Percentiles rank a stretch among this genome's conserved stretches.
Conservation (phyloP, 2,797 vertebrate genomes). For the Linurgus olivaceus region DNA sequence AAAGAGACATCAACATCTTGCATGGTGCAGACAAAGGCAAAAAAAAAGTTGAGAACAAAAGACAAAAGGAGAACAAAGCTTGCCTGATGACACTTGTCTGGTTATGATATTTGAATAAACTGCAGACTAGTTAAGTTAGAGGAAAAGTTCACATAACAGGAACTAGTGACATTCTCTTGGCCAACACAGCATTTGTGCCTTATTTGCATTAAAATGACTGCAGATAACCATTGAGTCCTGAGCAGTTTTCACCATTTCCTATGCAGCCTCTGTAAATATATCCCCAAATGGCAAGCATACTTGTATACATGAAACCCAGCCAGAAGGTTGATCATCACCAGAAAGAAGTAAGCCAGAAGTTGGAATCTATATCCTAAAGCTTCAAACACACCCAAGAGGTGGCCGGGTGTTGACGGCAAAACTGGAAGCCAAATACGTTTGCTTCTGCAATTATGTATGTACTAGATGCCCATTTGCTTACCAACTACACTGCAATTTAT, state of each 20-base stretch:
- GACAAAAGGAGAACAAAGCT: background rate
- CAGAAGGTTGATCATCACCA: conserved; percentile 15
- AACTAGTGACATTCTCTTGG: background rate
- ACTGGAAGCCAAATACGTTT: conserved; percentile 52
- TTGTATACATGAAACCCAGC: background rate
- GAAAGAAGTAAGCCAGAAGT: conserved; percentile 26
- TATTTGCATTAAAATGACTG: background rate
- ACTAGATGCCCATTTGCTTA: conserved; percentile 60
- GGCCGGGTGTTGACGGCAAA: conserved; percentile 50
- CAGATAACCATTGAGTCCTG: background rate
- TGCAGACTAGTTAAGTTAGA: background rate
- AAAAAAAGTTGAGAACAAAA: background rate
- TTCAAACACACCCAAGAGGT: conserved; percentile 67
- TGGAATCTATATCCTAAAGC: conserved; percentile 64
- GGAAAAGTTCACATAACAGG: background rate
- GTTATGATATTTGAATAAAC: background rate
- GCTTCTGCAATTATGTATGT: conserved; percentile 62
- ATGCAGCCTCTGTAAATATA: background rate
- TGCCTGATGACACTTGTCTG: background rate
- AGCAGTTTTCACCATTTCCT: background rate
- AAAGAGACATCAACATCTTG: background rate
- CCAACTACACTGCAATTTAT: conserved; percentile 57
- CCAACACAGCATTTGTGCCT: background rate
- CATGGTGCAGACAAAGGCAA: background rate
- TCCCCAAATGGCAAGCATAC: background rate